Base-by-base conservation (phyloP, 2,888 invertebrate species). In the Rhagium mordax region DNA sequence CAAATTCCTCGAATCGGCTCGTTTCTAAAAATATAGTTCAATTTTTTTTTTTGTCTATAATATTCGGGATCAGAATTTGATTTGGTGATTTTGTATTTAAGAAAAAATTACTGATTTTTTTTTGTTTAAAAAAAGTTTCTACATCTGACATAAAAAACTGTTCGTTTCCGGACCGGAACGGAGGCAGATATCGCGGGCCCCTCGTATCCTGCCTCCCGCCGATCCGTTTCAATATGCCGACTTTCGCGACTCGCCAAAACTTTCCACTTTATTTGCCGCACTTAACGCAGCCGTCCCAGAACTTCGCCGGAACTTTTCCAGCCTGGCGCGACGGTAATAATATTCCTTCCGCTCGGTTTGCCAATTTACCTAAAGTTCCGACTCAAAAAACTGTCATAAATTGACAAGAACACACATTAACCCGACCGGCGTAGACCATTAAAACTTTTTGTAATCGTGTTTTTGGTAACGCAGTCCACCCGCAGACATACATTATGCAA, bases 401-500 rank as follows among this genome's bases (percentile, higher is more conserved):
- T 65, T 53, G 65, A 27, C 53, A 33, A 61, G 15, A 48, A 21
- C 47, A 41, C 20, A 15, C 61, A 61, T 61, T 61, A 61, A 61
- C 61, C 47, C 61, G 61, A 47, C 51, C 20, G 51, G 20, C 20
- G 20, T 16, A 51, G 20, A n/a, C 29, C 51, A 65, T 65, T 65
- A 65, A 53, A 53, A 53, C 51, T 53, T 65, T 65, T 65, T 65
- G 65, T 53, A 65, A 53, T 65, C 65, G 49, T 29, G 65, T 18
- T 29, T 20, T 47, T 6, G 47, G 47, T 21, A n/a, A 7, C 27
- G 57, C 15, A 5, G 62, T n/a, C 48, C 51, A 33, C 29, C 6
- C 51, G 20, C 33, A 29, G 65, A 53, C 29, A 20, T 27, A 53
- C 53, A 33, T 65, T 65, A 53, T 53, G 65, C 53, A 61, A 61